phyloP scores from a whole-genome alignment of 2,888 invertebrate genomes.

The Glomeris marginata region DNA sequence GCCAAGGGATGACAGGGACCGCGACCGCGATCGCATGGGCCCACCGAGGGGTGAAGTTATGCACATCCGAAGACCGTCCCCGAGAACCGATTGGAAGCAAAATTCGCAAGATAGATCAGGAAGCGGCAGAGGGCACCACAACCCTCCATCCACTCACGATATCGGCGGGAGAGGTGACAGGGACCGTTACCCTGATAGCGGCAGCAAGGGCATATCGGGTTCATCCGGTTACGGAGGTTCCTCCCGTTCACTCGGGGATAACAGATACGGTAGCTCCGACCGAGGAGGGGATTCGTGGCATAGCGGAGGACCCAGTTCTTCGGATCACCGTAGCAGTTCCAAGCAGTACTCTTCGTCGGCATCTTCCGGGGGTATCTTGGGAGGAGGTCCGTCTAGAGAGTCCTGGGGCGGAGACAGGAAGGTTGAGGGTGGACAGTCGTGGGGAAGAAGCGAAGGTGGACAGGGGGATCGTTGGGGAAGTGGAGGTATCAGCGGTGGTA shows the following conservation, averaged over 20 bases:
- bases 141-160: neutral
- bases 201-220: slow-evolving; percentile 11
- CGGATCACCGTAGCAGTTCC: slow-evolving; percentile 9
- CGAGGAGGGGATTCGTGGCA: slow-evolving; percentile 2
- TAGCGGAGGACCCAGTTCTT: slow-evolving; percentile 6
- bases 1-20: neutral
- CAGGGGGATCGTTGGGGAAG: slow-evolving; percentile 14
- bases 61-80: neutral
- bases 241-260: slow-evolving; percentile 6
- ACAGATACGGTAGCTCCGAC: slow-evolving; percentile 5
- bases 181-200: slow-evolving; percentile 1
- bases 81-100: slow-evolving; percentile 8
- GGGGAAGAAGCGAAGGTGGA: slow-evolving; percentile 4
- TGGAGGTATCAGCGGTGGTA: slow-evolving; percentile 5
- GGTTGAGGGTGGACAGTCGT: slow-evolving; percentile 11
- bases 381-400: slow-evolving; percentile 1
- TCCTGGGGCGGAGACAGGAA: slow-evolving; percentile 8
- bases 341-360: slow-evolving; percentile 6
- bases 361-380: slow-evolving; percentile 1
- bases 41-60: neutral
- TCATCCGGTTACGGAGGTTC: slow-evolving; percentile 5
- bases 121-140: neutral
- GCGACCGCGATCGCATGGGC: neutral
- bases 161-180: neutral
- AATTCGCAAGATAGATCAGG: slow-evolving; percentile 6